phyloP scores from a whole-genome alignment of 2,888 invertebrate genomes.

The Autographa pulchrina region DNA sequence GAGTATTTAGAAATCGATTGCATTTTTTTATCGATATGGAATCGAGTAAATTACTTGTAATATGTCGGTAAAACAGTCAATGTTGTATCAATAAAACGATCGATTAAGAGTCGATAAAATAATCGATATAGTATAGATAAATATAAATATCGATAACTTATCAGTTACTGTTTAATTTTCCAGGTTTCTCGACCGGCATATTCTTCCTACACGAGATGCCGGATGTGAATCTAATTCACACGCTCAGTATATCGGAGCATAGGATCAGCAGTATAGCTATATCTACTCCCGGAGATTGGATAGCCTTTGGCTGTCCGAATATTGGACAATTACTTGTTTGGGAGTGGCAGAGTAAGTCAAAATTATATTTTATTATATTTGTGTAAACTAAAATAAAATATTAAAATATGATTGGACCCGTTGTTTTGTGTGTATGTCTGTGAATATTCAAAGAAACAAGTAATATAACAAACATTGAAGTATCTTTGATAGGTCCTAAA shows the following conservation, averaged over 20 bases:
- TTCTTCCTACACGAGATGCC: conserved; percentile 99
- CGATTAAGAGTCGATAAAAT: too few relatives aligned
- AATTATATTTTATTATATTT: neutral
- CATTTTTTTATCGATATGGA: neutral
- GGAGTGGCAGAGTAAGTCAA: conserved; percentile 98
- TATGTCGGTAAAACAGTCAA: too few relatives aligned
- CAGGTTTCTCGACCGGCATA: conserved; percentile 96
- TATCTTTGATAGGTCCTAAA: too few relatives aligned
- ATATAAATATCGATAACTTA: too few relatives aligned
- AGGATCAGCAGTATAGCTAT: conserved; percentile 94
- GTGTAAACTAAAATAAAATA: neutral
- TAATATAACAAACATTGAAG: too few relatives aligned
- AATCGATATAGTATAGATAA: too few relatives aligned
- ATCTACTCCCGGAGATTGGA: conserved; percentile 98
- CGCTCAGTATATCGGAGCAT: conserved; percentile 95
- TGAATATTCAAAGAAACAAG: too few relatives aligned
- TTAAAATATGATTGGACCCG: neutral
- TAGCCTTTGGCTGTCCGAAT: conserved; percentile 96
- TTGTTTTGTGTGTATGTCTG: too few relatives aligned
- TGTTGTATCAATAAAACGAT: too few relatives aligned
- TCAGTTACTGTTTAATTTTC: conserved; percentile 31
- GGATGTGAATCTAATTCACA: conserved; percentile 97
- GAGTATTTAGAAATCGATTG: neutral
- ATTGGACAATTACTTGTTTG: conserved; percentile 98
- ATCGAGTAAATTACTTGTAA: too few relatives aligned